Evolutionary conservation across 2,113 vertebrate genomes (phyloP).

Genomic region (Daubentonia madagascariensis): DNA sequence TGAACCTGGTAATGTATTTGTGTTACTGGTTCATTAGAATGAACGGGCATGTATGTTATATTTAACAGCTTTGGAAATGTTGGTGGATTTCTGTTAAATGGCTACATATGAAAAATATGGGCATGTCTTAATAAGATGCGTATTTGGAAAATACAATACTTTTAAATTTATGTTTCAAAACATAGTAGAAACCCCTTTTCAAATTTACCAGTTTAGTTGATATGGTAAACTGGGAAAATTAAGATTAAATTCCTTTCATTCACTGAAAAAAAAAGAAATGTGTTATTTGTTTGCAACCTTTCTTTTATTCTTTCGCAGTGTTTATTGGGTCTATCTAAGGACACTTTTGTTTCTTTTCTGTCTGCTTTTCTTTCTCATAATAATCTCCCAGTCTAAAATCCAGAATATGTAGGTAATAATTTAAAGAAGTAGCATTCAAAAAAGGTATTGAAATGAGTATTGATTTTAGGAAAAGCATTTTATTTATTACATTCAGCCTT

Average conservation of each 20-base stretch:
- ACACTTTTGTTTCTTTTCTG: not conserved
- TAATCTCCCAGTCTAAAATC: not conserved
- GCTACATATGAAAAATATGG: not conserved
- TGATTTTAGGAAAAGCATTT: not conserved
- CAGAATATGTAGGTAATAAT: not conserved
- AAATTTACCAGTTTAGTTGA: not conserved
- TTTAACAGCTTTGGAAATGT: not conserved
- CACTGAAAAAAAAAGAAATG: not conserved
- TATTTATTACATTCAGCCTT: not conserved
- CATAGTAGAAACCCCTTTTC: not conserved
- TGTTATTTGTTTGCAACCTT: not conserved
- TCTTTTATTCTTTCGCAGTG: not conserved
- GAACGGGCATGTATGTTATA: fast-evolving
- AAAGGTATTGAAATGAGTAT: not conserved
- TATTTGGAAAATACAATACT: not conserved
- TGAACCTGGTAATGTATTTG: fast-evolving
- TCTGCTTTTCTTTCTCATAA: not conserved
- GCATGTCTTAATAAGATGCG: not conserved
- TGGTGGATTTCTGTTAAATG: not conserved
- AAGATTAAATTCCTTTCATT: not conserved
- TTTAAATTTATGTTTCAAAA: not conserved
- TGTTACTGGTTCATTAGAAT: not conserved
- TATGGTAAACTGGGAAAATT: not conserved
- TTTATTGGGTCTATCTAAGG: not conserved
- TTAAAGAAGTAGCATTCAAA: not conserved